Conservation (phyloP, 2,797 vertebrate species). For the Garrulus glandarius region DNA sequence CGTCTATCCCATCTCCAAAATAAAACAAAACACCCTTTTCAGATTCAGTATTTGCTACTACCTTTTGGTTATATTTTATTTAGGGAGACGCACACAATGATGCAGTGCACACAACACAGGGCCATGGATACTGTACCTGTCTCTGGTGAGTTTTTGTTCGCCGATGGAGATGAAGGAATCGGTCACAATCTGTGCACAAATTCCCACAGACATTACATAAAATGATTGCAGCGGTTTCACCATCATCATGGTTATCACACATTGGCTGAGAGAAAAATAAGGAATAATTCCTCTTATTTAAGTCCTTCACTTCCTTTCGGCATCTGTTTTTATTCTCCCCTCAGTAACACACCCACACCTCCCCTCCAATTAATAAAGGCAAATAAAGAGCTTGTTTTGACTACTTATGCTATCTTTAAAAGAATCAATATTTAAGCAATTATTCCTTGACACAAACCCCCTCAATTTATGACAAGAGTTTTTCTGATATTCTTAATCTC, state of each 20-base stretch:
- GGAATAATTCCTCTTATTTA: not conserved
- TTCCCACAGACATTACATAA: constrained; percentile 96
- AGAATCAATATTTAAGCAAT: not conserved
- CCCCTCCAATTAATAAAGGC: not conserved
- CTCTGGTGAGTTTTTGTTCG: constrained; percentile 97
- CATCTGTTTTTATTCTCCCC: not conserved
- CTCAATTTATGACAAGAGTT: not conserved
- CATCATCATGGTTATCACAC: constrained; percentile 99
- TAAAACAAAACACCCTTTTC: not conserved
- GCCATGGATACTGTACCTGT: constrained; percentile 78
- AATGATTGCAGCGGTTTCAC: constrained; percentile 98
- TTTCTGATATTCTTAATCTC: not conserved
- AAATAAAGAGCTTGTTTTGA: not conserved
- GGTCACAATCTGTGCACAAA: constrained; percentile 96
- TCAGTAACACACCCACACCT: not conserved
- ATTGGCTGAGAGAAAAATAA: constrained; percentile 82
- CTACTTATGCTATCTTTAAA: not conserved
- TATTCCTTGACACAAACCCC: not conserved
- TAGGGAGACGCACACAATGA: not conserved
- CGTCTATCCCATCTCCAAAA: not conserved
- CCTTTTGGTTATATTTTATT: not conserved
- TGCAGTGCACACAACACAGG: not conserved
- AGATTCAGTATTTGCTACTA: not conserved
- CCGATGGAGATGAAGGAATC: constrained; percentile 97
- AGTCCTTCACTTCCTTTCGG: not conserved